A percentile compares a stretch with the other conserved stretches of the same genome.
These are phyloP conservation scores for Tetraodon nigroviridis DNA, from an alignment of 2,113 vertebrate genomes.

Conservation along the genomic window DNA sequence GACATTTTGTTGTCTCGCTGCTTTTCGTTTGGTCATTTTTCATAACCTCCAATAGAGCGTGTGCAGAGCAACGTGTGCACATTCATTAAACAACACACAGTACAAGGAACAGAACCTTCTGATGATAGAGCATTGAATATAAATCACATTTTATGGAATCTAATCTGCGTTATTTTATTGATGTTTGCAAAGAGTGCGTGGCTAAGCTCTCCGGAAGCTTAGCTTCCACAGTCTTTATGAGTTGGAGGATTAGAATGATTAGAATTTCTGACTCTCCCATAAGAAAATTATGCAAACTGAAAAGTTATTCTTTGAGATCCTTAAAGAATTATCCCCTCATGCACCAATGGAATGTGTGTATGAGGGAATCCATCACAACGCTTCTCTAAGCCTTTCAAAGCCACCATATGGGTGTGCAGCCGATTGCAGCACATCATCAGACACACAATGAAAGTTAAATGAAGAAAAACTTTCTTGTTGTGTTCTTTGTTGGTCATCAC, in stretches of 20 bases:
- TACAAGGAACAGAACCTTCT: too few relatives aligned
- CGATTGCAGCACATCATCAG: conserved; percentile 5
- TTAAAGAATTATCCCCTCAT: conserved; percentile 33
- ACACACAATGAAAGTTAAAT: conserved; percentile 1
- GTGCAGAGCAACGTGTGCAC: too few relatives aligned
- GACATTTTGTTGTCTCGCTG: background rate
- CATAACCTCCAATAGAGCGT: too few relatives aligned
- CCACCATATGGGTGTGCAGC: conserved; percentile 2
- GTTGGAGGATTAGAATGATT: conserved; percentile 58
- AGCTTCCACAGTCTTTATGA: conserved; percentile 50
- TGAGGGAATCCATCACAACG: conserved; percentile 21
- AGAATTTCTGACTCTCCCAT: conserved; percentile 41
- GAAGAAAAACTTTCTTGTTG: too few relatives aligned
- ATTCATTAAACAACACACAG: too few relatives aligned
- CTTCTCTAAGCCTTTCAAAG: conserved; percentile 9
- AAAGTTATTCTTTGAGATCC: conserved; percentile 53
- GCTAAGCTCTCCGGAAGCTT: conserved; percentile 50
- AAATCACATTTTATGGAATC: conserved; percentile 18
- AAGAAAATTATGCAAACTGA: conserved; percentile 43
- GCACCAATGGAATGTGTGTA: conserved; percentile 9
- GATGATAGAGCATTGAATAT: background rate
- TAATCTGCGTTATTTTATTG: conserved; percentile 16
- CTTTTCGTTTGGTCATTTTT: too few relatives aligned
- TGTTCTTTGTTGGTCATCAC: too few relatives aligned
- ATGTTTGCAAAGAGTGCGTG: conserved; percentile 15